A percentile compares a stretch with the other conserved stretches of the same genome.
Evolutionary conservation across 37 sponge, comb jelly and placozoan genomes (phyloP).

Genomic region (Eunapius fragilis): DNA sequence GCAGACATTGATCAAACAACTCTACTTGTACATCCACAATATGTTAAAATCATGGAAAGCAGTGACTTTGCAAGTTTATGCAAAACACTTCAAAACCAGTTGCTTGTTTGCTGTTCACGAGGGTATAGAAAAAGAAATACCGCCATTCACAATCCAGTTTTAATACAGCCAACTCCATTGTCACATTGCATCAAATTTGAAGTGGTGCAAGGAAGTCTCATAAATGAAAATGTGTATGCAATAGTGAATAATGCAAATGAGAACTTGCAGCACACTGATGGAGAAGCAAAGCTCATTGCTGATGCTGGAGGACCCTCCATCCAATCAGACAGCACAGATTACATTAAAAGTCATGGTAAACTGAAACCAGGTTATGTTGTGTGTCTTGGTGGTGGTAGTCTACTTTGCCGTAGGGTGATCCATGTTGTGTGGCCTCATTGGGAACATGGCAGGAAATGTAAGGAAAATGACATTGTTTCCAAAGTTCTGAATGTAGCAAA

Average conservation of each 20-base stretch:
- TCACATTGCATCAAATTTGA: conserved; percentile 27
- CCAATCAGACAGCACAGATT: conserved; percentile 59
- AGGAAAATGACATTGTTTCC: conserved; percentile 26
- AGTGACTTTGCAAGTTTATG: conserved; percentile 24
- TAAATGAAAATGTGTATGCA: conserved; percentile 57
- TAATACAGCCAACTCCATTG: not conserved
- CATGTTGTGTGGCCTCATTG: conserved; percentile 83
- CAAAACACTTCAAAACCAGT: conserved; percentile 5
- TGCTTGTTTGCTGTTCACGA: conserved; percentile 12
- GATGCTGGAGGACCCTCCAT: conserved; percentile 71
- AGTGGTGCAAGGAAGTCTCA: conserved; percentile 44
- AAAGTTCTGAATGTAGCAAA: conserved; percentile 22
- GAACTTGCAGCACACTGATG: conserved; percentile 67
- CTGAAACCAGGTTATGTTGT: conserved; percentile 60
- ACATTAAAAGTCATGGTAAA: conserved; percentile 26
- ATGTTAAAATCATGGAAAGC: conserved; percentile 5
- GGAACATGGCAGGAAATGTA: conserved; percentile 13
- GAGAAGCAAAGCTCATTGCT: conserved; percentile 61
- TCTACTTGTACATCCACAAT: not conserved
- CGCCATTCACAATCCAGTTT: not conserved
- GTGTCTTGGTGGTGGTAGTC: conserved; percentile 62
- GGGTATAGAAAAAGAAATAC: not conserved
- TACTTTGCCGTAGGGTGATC: conserved; percentile 70
- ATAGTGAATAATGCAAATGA: conserved; percentile 87
- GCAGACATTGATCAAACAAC: conserved; percentile 10